Percentiles rank a stretch among this genome's conserved stretches.
Conservation (phyloP, 1,140 invertebrate species). For the Megalopta genalis region DNA sequence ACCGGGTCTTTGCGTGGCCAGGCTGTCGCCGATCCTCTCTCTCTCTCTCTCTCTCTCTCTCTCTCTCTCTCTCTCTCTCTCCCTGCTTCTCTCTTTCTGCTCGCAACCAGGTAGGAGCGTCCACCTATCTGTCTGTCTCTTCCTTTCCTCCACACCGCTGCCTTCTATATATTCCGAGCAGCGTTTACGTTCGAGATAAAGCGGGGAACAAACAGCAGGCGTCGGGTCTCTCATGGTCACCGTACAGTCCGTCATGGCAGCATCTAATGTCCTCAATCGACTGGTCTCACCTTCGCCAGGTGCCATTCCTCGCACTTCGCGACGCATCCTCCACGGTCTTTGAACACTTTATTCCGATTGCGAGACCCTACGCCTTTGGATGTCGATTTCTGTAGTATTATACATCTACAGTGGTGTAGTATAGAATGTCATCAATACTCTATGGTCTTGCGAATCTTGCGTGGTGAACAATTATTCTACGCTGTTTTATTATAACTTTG, state of each 20-base stretch:
- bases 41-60: conserved; percentile 3
- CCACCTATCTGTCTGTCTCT: conserved; percentile 40
- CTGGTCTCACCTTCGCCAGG: not conserved
- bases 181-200: conserved; percentile 78
- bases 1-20: conserved; percentile 57
- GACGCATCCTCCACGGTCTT: too few relatives aligned
- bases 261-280: conserved; percentile 51
- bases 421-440: too few relatives aligned
- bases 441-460: too few relatives aligned
- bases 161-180: conserved; percentile 69
- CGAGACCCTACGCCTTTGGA: too few relatives aligned
- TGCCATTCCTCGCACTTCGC: not conserved
- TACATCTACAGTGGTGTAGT: too few relatives aligned
- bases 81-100: conserved; percentile 47
- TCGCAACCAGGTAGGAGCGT: conserved; percentile 44
- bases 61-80: conserved; percentile 42
- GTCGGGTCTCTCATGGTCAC: conserved; percentile 73
- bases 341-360: too few relatives aligned
- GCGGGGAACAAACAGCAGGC: conserved; percentile 75
- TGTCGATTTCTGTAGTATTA: too few relatives aligned
- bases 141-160: conserved; percentile 28
- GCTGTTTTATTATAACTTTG: too few relatives aligned
- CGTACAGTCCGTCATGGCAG: conserved; percentile 66
- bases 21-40: conserved; percentile 41
- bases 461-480: too few relatives aligned